Conservation (phyloP, 2,113 vertebrate genomes). For the Numenius arquata region DNA sequence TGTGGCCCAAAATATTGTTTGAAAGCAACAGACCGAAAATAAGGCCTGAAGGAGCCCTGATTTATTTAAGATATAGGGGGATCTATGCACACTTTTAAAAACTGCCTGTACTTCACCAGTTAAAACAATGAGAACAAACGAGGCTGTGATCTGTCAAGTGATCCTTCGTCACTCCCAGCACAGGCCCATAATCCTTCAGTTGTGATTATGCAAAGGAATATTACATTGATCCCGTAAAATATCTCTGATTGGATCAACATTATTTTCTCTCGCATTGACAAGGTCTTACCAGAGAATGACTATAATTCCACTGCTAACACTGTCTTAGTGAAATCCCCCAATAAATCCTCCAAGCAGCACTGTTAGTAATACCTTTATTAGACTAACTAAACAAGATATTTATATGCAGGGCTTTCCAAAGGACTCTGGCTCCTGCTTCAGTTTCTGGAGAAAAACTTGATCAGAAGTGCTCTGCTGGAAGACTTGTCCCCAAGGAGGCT, state of each 20-base stretch:
- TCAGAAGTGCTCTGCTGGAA: neutral
- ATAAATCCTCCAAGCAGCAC: conserved; percentile 75
- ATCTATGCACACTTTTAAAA: neutral
- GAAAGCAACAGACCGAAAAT: conserved; percentile 7
- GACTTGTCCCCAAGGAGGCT: neutral
- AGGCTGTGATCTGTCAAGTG: conserved; percentile 47
- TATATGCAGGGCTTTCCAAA: conserved; percentile 49
- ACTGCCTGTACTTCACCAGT: neutral
- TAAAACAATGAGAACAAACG: conserved; percentile 39
- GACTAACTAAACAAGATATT: conserved; percentile 72
- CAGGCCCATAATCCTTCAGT: conserved; percentile 43
- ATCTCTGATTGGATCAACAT: conserved; percentile 70
- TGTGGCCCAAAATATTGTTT: neutral
- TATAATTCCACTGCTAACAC: conserved; percentile 70
- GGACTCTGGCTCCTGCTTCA: neutral
- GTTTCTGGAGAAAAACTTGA: conserved; percentile 3
- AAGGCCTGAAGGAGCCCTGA: neutral
- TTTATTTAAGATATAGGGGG: neutral
- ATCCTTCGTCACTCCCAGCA: conserved; percentile 29
- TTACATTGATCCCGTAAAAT: conserved; percentile 67
- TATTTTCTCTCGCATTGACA: conserved; percentile 63
- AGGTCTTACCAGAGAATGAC: conserved; percentile 63
- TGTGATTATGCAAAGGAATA: conserved; percentile 61
- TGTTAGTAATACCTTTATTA: conserved; percentile 69
- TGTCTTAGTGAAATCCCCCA: conserved; percentile 73